Base-by-base conservation (phyloP, 2,888 invertebrate species). In the Limnephilus auricula region DNA sequence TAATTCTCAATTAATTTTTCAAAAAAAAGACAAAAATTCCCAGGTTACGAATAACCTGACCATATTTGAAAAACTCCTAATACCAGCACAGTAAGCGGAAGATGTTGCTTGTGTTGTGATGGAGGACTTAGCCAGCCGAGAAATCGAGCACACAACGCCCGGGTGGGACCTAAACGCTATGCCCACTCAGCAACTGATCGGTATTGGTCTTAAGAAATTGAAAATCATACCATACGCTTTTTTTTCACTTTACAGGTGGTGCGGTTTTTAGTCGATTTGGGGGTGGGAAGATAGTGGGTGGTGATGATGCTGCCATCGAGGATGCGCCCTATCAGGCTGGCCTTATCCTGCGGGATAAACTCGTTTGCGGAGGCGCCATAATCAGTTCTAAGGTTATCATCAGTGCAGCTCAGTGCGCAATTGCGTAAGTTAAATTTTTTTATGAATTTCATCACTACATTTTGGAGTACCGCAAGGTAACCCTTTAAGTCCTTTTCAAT, bases 351-450 rank as follows among this genome's bases (percentile, higher is more conserved):
- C 10, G 32, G 13, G 45, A 82, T 65, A 92, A 93, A 2, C 95
- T 95, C 90, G 94, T 94, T 2, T 96, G 96, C 93, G 96, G 96
- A 78, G 95, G 95, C 5, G 94, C 94, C 15, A 93, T 96, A 32
- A 94, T 96, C 40, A 93, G 94, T 10, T 90, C 93, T 4, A 94
- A 93, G 84, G 94, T 94, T 2, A 91, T 95, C 18, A 93, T 96
- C 32, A 95, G 95, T 65, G 96, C 96, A 84, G 96, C 94, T 5
- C 95, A 96, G 92, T 96, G 96, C 93, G 94, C 94, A 25, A 25
- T 3, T 10, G 32, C 34, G 82, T 82, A 34, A 82, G 82, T 82
- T 34, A 34, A 34, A 10, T 25, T 12, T 15, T 13, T 34, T 18
- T 10, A 25, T 9, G n/a, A n/a, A 65, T 9, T 65, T 9, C n/a